These are phyloP conservation scores for Cephus runcator DNA, from an alignment of 2,888 invertebrate genomes.

Conservation along the genomic window DNA sequence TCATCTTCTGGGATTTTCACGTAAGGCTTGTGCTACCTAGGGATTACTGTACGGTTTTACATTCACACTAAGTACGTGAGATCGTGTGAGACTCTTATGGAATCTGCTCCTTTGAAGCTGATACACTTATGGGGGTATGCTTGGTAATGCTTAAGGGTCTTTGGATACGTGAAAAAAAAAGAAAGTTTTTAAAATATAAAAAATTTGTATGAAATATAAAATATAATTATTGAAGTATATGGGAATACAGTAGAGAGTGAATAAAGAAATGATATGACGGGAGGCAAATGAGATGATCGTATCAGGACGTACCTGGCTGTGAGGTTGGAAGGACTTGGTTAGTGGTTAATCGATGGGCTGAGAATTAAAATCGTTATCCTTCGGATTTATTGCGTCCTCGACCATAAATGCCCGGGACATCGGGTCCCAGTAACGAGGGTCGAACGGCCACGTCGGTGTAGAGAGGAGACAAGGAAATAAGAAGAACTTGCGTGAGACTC, in stretches of 20 bases:
- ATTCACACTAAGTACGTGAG: neutral
- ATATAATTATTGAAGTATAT: neutral
- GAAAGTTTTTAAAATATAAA: neutral
- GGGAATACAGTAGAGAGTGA: neutral
- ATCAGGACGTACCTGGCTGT: neutral
- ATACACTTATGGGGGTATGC: neutral
- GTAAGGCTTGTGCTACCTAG: neutral
- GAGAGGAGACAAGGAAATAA: conserved; percentile 11
- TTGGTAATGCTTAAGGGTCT: neutral
- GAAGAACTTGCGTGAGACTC: conserved; percentile 14
- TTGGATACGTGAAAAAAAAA: neutral
- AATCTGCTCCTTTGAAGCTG: neutral
- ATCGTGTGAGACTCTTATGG: neutral
- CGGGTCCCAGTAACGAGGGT: neutral
- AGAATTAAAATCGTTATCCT: neutral
- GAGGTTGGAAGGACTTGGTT: neutral
- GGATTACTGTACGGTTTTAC: neutral
- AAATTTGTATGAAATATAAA: neutral
- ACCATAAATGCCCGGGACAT: conserved; percentile 14
- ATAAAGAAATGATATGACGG: neutral
- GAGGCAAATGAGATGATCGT: neutral
- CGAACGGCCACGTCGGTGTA: neutral
- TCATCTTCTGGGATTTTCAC: neutral
- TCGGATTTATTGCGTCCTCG: conserved; percentile 22
- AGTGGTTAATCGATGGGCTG: neutral